Conservation (phyloP, 2,888 invertebrate genomes). For the Cryptus armator region DNA sequence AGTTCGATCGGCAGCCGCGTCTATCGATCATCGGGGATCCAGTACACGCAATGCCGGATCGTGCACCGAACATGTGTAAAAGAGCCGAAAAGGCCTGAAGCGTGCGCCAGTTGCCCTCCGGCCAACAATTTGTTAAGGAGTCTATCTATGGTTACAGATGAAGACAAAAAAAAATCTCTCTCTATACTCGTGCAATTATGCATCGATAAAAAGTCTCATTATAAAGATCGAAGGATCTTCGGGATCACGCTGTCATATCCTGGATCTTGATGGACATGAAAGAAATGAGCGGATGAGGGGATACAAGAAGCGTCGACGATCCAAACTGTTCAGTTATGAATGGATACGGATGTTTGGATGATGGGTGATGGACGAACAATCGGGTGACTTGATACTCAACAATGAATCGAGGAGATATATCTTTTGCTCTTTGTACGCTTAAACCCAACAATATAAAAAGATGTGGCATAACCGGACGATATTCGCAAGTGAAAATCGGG, state of each 20-base stretch:
- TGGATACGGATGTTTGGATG: background rate
- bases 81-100: background rate
- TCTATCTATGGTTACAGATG: background rate
- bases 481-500: background rate
- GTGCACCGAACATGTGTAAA: constrained; percentile 12
- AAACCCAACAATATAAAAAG: background rate
- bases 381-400: background rate
- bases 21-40: constrained; percentile 39
- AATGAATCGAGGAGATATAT: background rate
- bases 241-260: constrained; percentile 1
- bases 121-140: constrained; percentile 14
- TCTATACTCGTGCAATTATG: constrained; percentile 10
- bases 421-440: background rate
- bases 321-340: constrained; percentile 1
- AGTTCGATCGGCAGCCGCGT: constrained; percentile 69
- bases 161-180: background rate
- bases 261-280: constrained; percentile 18
- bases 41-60: constrained; percentile 8
- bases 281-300: background rate
- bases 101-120: background rate
- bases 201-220: constrained; percentile 29
- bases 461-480: background rate
- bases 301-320: background rate
- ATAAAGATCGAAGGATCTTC: constrained; percentile 8
- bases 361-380: constrained; percentile 6